Evolutionary conservation across 2,888 invertebrate genomes (phyloP).

Genomic region (Andricus curvator): DNA sequence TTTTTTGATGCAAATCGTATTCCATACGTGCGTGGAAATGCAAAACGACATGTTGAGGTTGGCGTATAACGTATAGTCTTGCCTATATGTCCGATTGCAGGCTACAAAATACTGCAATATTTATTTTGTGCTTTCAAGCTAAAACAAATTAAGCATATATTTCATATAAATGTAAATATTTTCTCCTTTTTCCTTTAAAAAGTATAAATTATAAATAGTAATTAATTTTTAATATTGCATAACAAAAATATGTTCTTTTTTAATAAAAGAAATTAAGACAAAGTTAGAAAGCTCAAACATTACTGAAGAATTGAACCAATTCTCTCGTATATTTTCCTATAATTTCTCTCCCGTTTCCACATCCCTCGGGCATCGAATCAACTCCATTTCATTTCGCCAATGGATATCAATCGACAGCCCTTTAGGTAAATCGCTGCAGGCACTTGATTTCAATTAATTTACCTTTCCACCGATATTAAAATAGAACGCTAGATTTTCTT

Average conservation of each 20-base stretch:
- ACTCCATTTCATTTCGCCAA: slow-evolving; percentile 40
- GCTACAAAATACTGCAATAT: not conserved
- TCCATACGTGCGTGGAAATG: not conserved
- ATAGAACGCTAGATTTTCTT: slow-evolving; percentile 40
- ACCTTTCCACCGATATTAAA: slow-evolving; percentile 56
- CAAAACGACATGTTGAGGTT: not conserved
- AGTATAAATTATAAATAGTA: not conserved
- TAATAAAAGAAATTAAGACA: no score
- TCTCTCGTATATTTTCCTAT: not conserved
- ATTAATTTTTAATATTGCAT: not conserved
- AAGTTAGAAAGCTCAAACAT: no score
- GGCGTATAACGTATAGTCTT: not conserved
- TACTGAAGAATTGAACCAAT: no score
- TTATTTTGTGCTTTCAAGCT: no score
- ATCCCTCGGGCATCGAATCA: slow-evolving; percentile 17
- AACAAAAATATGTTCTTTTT: no score
- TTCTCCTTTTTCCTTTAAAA: not conserved
- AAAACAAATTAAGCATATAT: not conserved
- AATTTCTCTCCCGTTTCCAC: slow-evolving; percentile 10
- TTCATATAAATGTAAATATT: not conserved
- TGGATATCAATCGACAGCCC: slow-evolving; percentile 64
- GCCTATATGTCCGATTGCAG: not conserved
- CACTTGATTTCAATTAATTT: slow-evolving; percentile 68
- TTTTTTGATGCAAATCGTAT: not conserved
- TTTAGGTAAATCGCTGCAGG: slow-evolving; percentile 66